phyloP scores from a whole-genome alignment of 2,888 invertebrate species.

The Athalia cordata region DNA sequence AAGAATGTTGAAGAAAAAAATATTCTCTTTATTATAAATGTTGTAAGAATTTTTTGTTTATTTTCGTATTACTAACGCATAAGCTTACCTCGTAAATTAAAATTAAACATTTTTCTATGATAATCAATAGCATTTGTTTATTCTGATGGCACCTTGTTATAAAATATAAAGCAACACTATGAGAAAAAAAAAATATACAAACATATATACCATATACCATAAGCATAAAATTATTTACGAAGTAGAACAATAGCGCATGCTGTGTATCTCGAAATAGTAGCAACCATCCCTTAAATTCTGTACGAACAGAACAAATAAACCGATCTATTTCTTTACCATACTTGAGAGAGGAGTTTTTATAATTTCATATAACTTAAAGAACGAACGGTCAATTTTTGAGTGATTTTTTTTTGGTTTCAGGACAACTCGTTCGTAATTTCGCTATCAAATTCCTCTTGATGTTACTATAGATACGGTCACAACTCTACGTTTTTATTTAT shows the following conservation, averaged over 20 bases:
- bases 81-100: slow-evolving; percentile 70
- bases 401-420: no score
- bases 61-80: slow-evolving; percentile 70
- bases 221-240: neutral
- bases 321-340: no score
- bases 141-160: slow-evolving; percentile 50
- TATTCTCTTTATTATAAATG: slow-evolving; percentile 69
- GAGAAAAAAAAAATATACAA: neutral
- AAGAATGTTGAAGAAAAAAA: slow-evolving; percentile 68
- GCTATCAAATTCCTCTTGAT: no score
- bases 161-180: neutral
- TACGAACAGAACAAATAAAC: neutral
- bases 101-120: slow-evolving; percentile 71
- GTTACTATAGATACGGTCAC: no score
- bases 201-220: neutral
- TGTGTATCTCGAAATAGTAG: neutral
- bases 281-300: neutral
- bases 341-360: no score
- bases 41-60: slow-evolving; percentile 70
- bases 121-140: slow-evolving; percentile 54
- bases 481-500: no score
- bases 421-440: no score
- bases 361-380: no score
- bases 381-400: no score
- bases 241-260: no score